These are phyloP conservation scores for Callosobruchus maculatus DNA, from an alignment of 2,888 invertebrate species.

Conservation along the genomic window DNA sequence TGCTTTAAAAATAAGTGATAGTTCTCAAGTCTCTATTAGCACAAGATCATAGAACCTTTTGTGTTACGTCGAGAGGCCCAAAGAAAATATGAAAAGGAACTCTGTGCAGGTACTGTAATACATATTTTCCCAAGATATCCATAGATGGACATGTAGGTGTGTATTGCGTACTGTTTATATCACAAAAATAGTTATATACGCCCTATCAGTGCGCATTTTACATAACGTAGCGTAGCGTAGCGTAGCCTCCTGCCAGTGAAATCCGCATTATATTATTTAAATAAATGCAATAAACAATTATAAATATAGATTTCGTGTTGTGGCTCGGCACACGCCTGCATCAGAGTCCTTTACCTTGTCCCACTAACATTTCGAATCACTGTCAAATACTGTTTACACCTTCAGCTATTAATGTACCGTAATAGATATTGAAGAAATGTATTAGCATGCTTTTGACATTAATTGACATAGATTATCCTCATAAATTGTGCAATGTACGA, in stretches of 20 bases:
- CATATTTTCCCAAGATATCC: too few relatives aligned
- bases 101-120: too few relatives aligned
- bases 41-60: too few relatives aligned
- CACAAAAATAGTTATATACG: too few relatives aligned
- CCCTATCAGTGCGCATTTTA: background rate
- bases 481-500: background rate
- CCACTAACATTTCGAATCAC: background rate
- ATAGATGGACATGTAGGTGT: too few relatives aligned
- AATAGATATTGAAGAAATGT: background rate
- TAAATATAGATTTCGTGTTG: background rate
- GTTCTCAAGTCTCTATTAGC: too few relatives aligned
- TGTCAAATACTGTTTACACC: background rate
- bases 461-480: background rate
- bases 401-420: background rate
- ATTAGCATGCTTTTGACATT: background rate
- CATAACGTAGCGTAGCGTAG: background rate
- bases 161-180: too few relatives aligned
- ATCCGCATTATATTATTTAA: background rate
- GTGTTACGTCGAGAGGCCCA: too few relatives aligned
- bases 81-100: too few relatives aligned
- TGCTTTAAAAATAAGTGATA: too few relatives aligned
- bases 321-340: background rate
- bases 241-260: background rate
- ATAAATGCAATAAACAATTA: background rate
- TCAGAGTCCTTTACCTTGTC: background rate